A percentile compares a stretch with the other conserved stretches of the same genome.
phyloP scores from a whole-genome alignment of 2,888 invertebrate species.

The Acleris emargana region DNA sequence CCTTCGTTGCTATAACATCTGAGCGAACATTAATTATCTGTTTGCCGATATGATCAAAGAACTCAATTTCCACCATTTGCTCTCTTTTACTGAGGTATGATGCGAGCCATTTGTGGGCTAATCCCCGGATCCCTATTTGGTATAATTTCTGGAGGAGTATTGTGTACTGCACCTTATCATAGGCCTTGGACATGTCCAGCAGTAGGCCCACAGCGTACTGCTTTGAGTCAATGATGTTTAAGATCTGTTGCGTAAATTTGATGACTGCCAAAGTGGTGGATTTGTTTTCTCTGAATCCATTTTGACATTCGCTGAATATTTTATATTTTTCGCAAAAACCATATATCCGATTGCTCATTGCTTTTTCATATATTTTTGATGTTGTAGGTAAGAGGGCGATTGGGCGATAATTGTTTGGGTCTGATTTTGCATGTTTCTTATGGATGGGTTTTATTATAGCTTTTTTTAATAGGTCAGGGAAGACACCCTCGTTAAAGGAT shows the following conservation, averaged over 20 bases:
- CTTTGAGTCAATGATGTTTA: no score
- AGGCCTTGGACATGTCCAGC: no score
- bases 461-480: conserved; percentile 32
- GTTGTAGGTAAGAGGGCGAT: conserved; percentile 32
- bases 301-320: conserved; percentile 25
- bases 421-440: conserved; percentile 28
- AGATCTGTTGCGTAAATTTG: no score
- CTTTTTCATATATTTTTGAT: conserved; percentile 37
- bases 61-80: conserved; percentile 34
- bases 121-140: conserved; percentile 33
- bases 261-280: no score
- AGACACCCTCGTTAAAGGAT: conserved; percentile 11
- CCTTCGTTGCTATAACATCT: no score
- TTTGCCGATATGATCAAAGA: conserved; percentile 6
- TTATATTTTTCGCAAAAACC: conserved; percentile 33
- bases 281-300: no score
- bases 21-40: no score
- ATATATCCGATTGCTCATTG: conserved; percentile 25
- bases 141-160: conserved; percentile 18
- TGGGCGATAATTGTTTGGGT: conserved; percentile 35
- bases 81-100: conserved; percentile 32
- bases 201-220: no score
- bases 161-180: no score
- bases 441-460: conserved; percentile 33
- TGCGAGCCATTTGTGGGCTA: conserved; percentile 29